Base-by-base conservation (phyloP, 1,140 invertebrate genomes). In the Solen grandis region DNA sequence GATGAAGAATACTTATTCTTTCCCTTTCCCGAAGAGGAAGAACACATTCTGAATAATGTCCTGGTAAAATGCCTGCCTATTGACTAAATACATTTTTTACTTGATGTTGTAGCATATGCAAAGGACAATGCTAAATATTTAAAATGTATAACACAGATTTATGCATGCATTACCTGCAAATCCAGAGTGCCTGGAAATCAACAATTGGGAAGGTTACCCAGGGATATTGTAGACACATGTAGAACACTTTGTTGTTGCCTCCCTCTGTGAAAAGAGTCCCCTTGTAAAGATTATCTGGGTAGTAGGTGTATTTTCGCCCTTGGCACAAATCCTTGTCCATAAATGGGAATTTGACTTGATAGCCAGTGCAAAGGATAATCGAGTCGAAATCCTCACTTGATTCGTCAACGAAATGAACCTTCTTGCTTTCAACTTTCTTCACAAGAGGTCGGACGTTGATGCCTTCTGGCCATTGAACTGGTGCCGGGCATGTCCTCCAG, bases 231-330 rank as follows among this genome's bases (percentile, higher is more conserved):
- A n/a, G n/a, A n/a, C 41, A 8, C 41, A 66, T n/a, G 41, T 66
- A 66, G 33, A 66, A 66, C 13, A 66, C 33, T 13, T 66, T 66
- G 22, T 38, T 4, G n/a, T 66, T n/a, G 27, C 63, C 63, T n/a
- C 33, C 25, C 2, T 41, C 22, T 31, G 33, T n/a, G 10, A 66
- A 66, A 4, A 66, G 33, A 38, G 63, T 38, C 27, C 63, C 63
- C 33, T 66, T 62, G 59, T 62, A 62, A 16, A 62, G 59, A 31
- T 29, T 29, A 5, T 5, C 8, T 5, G 59, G 59, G 33, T 62
- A 62, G 2, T 16, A 8, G 5, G 25, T 8, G 10, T 16, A 16
- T 14, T 62, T 29, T 5, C 16, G 14, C 5, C n/a, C 5, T 8
- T 29, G 3, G 5, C 59, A 16, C 31, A 62, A 29, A 8, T 62